phyloP scores from a whole-genome alignment of 2,113 vertebrate species.

The Silurus asotus region DNA sequence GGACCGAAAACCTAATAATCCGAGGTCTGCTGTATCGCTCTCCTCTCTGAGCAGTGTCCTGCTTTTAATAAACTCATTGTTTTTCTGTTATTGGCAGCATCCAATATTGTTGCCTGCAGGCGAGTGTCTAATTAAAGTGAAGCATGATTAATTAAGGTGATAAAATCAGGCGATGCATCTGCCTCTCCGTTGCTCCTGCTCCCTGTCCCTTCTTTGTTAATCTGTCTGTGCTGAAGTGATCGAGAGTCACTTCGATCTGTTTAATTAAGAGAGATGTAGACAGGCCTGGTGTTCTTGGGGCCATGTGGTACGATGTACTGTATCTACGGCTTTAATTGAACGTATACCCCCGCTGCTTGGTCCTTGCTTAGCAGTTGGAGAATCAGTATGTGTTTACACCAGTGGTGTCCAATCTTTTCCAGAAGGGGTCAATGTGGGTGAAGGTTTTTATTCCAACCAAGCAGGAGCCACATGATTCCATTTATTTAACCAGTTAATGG shows the following conservation, averaged over 20 bases:
- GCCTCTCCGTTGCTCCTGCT: background rate
- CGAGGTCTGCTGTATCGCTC: background rate
- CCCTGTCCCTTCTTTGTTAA: slow-evolving; percentile 20
- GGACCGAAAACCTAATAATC: slow-evolving; percentile 32
- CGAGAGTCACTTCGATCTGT: slow-evolving; percentile 25
- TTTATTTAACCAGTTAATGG: too few species aligned
- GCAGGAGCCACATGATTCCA: too few species aligned
- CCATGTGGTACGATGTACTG: background rate
- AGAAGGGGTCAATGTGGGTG: too few species aligned
- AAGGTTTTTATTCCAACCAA: too few species aligned
- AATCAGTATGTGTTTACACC: background rate
- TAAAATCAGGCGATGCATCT: slow-evolving; percentile 27
- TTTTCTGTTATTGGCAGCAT: slow-evolving; percentile 42
- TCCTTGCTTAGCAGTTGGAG: too few species aligned
- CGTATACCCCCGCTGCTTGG: background rate
- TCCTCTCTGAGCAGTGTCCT: background rate
- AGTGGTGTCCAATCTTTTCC: too few species aligned
- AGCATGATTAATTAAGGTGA: slow-evolving; percentile 63
- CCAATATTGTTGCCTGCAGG: slow-evolving; percentile 49
- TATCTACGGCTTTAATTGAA: slow-evolving; percentile 5
- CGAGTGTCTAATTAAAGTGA: slow-evolving; percentile 62
- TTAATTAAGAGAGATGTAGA: slow-evolving; percentile 54
- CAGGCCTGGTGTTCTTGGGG: slow-evolving; percentile 21
- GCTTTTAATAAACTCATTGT: slow-evolving; percentile 37
- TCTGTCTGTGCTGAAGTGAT: slow-evolving; percentile 37